A percentile compares a stretch with the other conserved stretches of the same genome.
Evolutionary conservation across 2,113 vertebrate species (phyloP).

Genomic region (Okapia johnstoni): DNA sequence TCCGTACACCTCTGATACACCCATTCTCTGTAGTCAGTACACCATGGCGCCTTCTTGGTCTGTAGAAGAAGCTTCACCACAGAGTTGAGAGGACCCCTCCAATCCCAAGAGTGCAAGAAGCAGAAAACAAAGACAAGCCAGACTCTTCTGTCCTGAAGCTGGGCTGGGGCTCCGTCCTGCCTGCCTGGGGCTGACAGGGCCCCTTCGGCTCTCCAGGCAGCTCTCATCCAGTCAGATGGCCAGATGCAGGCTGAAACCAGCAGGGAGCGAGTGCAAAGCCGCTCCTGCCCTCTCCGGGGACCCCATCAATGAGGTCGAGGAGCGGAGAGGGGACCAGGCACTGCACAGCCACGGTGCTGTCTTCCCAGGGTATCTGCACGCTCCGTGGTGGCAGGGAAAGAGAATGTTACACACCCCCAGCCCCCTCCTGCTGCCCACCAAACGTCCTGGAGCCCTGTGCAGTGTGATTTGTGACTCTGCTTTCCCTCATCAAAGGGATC

Average conservation of each 20-base stretch:
- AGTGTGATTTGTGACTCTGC: neutral
- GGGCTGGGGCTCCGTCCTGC: neutral
- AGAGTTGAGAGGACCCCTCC: neutral
- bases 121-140: neutral
- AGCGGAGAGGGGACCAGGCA: neutral
- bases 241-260: neutral
- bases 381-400: no score
- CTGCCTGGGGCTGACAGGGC: neutral
- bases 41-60: accelerated
- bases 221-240: no score
- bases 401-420: neutral
- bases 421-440: neutral
- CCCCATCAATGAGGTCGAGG: no score
- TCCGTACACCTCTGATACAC: accelerated
- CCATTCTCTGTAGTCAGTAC: neutral
- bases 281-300: neutral
- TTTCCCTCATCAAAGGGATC: neutral
- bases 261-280: neutral
- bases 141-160: neutral
- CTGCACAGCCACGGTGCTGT: neutral
- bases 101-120: neutral
- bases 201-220: neutral
- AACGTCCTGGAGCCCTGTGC: neutral
- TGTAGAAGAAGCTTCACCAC: neutral
- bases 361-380: neutral